Percentiles rank a stretch among this genome's conserved stretches.
Conservation (phyloP, 1,140 invertebrate genomes). For the Eumaeus atala region DNA sequence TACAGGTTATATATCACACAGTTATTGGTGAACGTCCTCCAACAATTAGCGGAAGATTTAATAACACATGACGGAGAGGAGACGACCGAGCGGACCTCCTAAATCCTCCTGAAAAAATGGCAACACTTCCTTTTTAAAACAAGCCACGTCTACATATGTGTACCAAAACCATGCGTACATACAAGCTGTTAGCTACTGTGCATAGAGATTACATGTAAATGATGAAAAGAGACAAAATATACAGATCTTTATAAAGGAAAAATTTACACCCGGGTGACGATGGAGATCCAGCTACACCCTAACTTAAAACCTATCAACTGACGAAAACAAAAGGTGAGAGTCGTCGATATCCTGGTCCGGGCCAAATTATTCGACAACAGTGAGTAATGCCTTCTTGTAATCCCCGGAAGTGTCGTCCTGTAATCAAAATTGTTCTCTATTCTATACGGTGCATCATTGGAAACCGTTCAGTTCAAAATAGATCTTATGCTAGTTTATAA, state of each 20-base stretch:
- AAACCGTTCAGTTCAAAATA: too few relatives aligned
- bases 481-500: too few relatives aligned
- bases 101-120: conserved; percentile 71
- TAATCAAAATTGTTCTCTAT: conserved; percentile 70
- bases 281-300: conserved; percentile 25
- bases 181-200: conserved; percentile 61
- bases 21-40: conserved; percentile 39
- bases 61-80: conserved; percentile 76
- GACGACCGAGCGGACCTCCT: conserved; percentile 73
- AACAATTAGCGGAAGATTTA: conserved; percentile 58
- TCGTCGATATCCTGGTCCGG: conserved; percentile 39
- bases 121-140: conserved; percentile 56
- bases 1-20: conserved; percentile 37
- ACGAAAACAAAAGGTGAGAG: conserved; percentile 41
- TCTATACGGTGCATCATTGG: conserved; percentile 38
- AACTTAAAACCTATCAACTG: conserved; percentile 59
- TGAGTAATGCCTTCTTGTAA: conserved; percentile 91
- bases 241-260: conserved; percentile 55
- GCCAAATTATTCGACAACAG: conserved; percentile 82
- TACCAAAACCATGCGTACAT: conserved; percentile 17
- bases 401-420: conserved; percentile 94
- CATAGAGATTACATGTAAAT: conserved; percentile 52
- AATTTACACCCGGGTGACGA: background rate
- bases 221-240: conserved; percentile 57
- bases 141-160: conserved; percentile 31